Evolutionary conservation across 2,797 vertebrate species (phyloP).

Genomic region (Holocentrus rufus): DNA sequence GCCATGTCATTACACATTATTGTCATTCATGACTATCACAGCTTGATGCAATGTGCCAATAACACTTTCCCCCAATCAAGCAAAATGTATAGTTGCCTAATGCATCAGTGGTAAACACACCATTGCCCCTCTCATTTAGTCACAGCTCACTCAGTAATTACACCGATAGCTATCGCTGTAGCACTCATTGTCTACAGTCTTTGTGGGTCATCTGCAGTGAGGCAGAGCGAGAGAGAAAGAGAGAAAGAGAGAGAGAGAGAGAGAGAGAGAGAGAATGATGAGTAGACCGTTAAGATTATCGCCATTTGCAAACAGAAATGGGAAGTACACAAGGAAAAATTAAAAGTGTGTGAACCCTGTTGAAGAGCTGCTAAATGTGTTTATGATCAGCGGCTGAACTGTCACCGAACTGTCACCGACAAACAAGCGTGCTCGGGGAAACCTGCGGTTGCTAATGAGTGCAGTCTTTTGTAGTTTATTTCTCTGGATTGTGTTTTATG

Average conservation of each 20-base stretch:
- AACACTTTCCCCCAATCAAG: slow-evolving; percentile 17
- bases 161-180: slow-evolving; percentile 60
- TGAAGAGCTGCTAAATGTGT: slow-evolving; percentile 60
- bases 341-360: slow-evolving; percentile 35
- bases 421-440: slow-evolving; percentile 46
- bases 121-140: slow-evolving; percentile 65
- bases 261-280: neutral
- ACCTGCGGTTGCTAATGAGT: slow-evolving; percentile 35
- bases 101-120: slow-evolving; percentile 66
- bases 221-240: slow-evolving; percentile 13
- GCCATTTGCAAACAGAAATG: slow-evolving; percentile 48
- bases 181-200: slow-evolving; percentile 49
- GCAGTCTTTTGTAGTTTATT: slow-evolving; percentile 10
- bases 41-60: slow-evolving; percentile 24
- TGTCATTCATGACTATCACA: slow-evolving; percentile 59
- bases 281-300: slow-evolving; percentile 1
- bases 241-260: slow-evolving; percentile 12
- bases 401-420: slow-evolving; percentile 51
- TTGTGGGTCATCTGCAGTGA: slow-evolving; percentile 62
- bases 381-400: slow-evolving; percentile 62
- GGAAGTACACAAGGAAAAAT: slow-evolving; percentile 20
- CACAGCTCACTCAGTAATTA: slow-evolving; percentile 68
- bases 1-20: slow-evolving; percentile 23
- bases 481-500: neutral
- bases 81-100: slow-evolving; percentile 56